phyloP scores from a whole-genome alignment of 2,888 invertebrate genomes.

The Yponomeuta evonymella region DNA sequence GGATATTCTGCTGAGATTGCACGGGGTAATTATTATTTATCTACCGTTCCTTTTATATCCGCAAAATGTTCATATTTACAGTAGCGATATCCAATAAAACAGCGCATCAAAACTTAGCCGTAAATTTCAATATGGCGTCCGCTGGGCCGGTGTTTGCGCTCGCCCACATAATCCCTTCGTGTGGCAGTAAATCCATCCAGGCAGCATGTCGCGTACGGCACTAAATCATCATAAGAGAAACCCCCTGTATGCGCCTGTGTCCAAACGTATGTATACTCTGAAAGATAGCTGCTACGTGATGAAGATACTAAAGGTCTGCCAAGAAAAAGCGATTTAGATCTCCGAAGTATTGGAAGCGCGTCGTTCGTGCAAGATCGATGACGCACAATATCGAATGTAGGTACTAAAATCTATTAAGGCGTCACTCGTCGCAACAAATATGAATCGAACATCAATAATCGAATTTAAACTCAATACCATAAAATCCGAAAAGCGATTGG shows the following conservation, averaged over 20 bases:
- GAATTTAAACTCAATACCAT: constrained; percentile 17
- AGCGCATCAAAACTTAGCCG: constrained; percentile 70
- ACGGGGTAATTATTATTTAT: constrained; percentile 42
- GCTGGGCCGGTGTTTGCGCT: constrained; percentile 72
- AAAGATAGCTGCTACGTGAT: constrained; percentile 20
- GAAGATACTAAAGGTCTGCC: constrained; percentile 5
- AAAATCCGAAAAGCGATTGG: constrained; percentile 27
- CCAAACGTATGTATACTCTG: constrained; percentile 39
- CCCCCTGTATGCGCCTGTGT: constrained; percentile 42
- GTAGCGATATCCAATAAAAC: constrained; percentile 46
- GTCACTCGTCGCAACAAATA: background rate
- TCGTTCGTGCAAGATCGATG: background rate
- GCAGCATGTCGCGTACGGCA: constrained; percentile 57
- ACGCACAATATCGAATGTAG: background rate
- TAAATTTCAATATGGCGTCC: constrained; percentile 73
- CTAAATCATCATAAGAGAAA: constrained; percentile 76
- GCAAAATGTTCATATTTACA: constrained; percentile 10
- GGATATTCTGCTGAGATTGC: constrained; percentile 48
- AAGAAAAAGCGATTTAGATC: background rate
- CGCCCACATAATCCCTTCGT: constrained; percentile 76
- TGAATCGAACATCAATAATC: constrained; percentile 12
- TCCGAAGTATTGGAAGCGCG: background rate
- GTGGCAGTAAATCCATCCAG: constrained; percentile 73
- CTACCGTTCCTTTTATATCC: constrained; percentile 12
- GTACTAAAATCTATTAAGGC: background rate